phyloP scores from a whole-genome alignment of 2,888 invertebrate genomes.

The Hydroisotoma schaefferi region DNA sequence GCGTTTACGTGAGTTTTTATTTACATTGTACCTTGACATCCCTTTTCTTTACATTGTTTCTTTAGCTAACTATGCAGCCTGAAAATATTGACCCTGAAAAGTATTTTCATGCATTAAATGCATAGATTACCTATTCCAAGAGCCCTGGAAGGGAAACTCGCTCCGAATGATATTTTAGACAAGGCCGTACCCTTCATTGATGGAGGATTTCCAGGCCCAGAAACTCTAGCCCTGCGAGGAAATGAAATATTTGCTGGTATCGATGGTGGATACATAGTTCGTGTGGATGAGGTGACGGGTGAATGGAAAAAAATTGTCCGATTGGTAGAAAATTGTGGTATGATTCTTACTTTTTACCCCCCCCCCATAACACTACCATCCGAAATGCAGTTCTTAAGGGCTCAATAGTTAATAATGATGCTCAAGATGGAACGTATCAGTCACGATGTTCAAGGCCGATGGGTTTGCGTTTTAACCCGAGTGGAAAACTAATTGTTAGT shows the following conservation, averaged over 20 bases:
- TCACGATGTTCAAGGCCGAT: slow-evolving; percentile 77
- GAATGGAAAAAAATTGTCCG: not conserved
- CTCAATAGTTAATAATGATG: too few relatives aligned
- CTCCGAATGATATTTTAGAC: slow-evolving; percentile 63
- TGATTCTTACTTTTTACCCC: not conserved
- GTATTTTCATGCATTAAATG: too few relatives aligned
- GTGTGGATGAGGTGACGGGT: slow-evolving; percentile 67
- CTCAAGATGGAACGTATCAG: not conserved
- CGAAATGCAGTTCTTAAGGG: not conserved
- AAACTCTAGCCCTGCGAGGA: slow-evolving; percentile 69
- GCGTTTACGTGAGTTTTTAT: slow-evolving; percentile 61
- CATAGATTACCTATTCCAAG: slow-evolving; percentile 56
- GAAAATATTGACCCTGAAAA: too few relatives aligned
- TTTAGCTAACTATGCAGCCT: too few relatives aligned
- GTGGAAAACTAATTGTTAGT: slow-evolving; percentile 65
- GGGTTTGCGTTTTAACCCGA: slow-evolving; percentile 71
- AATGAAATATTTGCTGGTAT: slow-evolving; percentile 73
- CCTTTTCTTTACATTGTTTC: too few relatives aligned
- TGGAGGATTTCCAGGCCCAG: slow-evolving; percentile 72
- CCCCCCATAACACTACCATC: not conserved
- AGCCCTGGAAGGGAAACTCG: slow-evolving; percentile 61
- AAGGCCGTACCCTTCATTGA: slow-evolving; percentile 60
- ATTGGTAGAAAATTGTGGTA: slow-evolving; percentile 31
- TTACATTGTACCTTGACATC: too few relatives aligned
- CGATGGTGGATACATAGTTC: slow-evolving; percentile 73